Conservation (phyloP, 2,797 vertebrate genomes). For the Adelosebastes latens region DNA sequence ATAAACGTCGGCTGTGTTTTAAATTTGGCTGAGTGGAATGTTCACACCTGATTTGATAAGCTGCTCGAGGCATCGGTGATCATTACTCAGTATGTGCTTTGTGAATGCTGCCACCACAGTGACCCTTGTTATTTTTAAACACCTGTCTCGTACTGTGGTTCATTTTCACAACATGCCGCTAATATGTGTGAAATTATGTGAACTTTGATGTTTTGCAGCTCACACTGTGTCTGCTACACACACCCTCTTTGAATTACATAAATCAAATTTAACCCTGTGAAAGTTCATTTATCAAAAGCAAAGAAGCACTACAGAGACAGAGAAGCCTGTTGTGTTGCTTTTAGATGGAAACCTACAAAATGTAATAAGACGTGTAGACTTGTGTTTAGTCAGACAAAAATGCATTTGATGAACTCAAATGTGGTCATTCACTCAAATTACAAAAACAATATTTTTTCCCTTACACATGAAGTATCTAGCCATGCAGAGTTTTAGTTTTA, state of each 20-base stretch:
- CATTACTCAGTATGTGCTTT: constrained; percentile 15
- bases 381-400: neutral
- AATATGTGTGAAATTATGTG: constrained; percentile 1
- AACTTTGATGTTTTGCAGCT: neutral
- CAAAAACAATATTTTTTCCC: neutral
- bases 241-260: neutral
- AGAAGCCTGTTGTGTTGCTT: neutral
- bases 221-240: neutral
- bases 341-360: neutral
- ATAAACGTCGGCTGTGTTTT: constrained; percentile 37
- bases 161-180: constrained; percentile 3
- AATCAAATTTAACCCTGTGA: neutral
- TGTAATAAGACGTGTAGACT: neutral
- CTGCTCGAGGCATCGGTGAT: constrained; percentile 14
- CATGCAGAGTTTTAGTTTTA: neutral
- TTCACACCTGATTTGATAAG: constrained; percentile 35
- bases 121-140: constrained; percentile 28
- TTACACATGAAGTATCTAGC: neutral
- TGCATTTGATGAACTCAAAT: neutral
- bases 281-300: neutral
- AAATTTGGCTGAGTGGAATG: constrained; percentile 37
- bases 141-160: constrained; percentile 18
- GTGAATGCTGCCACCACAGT: constrained; percentile 12
- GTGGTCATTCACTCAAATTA: neutral
- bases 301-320: neutral